These are phyloP conservation scores for Tribolium freemani DNA, from an alignment of 2,888 invertebrate genomes.

Conservation along the genomic window DNA sequence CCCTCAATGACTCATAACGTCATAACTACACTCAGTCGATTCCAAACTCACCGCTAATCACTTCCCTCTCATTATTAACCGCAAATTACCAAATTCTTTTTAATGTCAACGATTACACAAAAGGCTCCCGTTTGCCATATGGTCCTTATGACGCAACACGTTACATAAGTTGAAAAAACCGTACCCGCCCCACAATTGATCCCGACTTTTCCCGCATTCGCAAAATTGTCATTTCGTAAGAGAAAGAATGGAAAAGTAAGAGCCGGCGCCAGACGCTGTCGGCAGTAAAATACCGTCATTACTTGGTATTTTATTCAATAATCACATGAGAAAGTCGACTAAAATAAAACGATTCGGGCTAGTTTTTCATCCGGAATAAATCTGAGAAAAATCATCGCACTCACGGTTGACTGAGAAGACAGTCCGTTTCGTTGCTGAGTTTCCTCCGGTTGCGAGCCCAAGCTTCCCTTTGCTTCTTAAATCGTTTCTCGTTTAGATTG, in stretches of 20 bases:
- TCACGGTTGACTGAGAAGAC: conserved; percentile 58
- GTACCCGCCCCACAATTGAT: background rate
- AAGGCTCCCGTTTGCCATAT: conserved; percentile 5
- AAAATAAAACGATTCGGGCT: conserved; percentile 31
- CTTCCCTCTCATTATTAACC: no score
- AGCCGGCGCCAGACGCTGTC: conserved; percentile 36
- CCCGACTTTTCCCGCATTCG: background rate
- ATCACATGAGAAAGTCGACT: conserved; percentile 40
- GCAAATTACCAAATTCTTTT: background rate
- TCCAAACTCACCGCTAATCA: no score
- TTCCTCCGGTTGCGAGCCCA: conserved; percentile 67
- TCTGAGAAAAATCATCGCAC: conserved; percentile 46
- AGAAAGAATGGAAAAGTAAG: conserved; percentile 38
- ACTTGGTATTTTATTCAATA: conserved; percentile 32
- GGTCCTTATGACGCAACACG: background rate
- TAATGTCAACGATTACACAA: background rate
- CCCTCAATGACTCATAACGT: no score
- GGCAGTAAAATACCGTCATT: conserved; percentile 36
- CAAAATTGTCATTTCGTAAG: conserved; percentile 27
- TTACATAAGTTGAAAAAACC: background rate
- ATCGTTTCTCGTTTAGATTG: conserved; percentile 63
- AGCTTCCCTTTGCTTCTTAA: conserved; percentile 67
- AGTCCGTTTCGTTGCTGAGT: conserved; percentile 60
- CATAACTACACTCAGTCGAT: no score
- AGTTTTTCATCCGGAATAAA: conserved; percentile 35